Evolutionary conservation across 2,888 invertebrate species (phyloP), one percentile per base, ranked within the genome.

Genomic region (Cheilosia vernalis): DNA sequence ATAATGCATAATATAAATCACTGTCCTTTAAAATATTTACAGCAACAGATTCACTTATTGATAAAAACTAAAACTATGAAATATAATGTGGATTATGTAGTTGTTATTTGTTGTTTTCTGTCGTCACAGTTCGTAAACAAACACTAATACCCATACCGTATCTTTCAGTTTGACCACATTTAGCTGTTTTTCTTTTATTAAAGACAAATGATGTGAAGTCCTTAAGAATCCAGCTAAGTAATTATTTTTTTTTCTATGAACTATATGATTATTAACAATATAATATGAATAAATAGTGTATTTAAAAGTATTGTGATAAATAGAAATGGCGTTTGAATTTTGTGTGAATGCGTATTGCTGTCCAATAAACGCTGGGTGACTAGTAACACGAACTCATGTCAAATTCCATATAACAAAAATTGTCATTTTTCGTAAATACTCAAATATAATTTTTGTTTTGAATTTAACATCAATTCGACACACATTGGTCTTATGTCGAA

Each of bases 121-220:
- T n/a, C n/a, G n/a, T n/a, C n/a, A n/a, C n/a, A n/a, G n/a, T n/a
- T n/a, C n/a, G n/a, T n/a, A n/a, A n/a, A n/a, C 4, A 0, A 24
- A 49, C 56, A 58, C 37, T 74, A 24, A 6, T 27, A 27, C 27
- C 27, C 27, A 2, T 6, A 7, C 67, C 76, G 77, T 81, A 37
- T 72, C 70, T 77, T 77, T 70, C 76, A 80, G 80, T 76, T 79
- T 79, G 74, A 84, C 80, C 85, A 85, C 80, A 85, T 63, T 72
- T 4, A 76, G 56, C 63, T 67, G 61, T 61, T 33, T 61, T 64
- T 84, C 53, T 74, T 58, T 55, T 6, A 5, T 44, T 55, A 19
- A 30, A 24, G 27, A 37, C 53, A 53, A 47, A 64, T 10, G 24
- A 4, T 7, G 30, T 33, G n/a, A 24, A 63, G 30, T 27, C 5